These are phyloP conservation scores for Himalopsyche kuldschensis DNA, from an alignment of 2,888 invertebrate species.

Conservation along the genomic window DNA sequence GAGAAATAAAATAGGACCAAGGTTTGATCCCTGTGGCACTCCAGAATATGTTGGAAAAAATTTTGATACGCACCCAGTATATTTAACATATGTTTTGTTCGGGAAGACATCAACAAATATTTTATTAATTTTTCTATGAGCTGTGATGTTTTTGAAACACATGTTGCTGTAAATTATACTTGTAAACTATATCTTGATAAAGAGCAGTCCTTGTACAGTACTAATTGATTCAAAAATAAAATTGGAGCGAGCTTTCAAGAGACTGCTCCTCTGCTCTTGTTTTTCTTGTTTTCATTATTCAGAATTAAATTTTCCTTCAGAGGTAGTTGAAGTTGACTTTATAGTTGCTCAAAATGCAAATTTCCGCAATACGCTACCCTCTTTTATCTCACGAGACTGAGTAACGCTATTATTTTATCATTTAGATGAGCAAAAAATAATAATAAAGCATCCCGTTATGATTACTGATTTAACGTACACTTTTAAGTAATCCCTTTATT, in stretches of 20 bases:
- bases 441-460: not conserved
- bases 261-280: not conserved
- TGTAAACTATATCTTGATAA: not conserved
- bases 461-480: not conserved
- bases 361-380: not conserved
- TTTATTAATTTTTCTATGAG: not conserved
- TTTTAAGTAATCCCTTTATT: too few relatives aligned
- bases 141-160: not conserved
- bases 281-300: not conserved
- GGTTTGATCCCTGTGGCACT: too few relatives aligned
- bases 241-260: not conserved
- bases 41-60: too few relatives aligned
- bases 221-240: not conserved
- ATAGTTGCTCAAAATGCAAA: not conserved
- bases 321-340: not conserved
- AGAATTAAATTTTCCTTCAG: not conserved
- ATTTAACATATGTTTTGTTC: too few relatives aligned
- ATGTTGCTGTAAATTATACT: not conserved
- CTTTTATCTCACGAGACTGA: not conserved
- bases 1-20: too few relatives aligned
- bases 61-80: too few relatives aligned
- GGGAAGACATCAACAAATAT: too few relatives aligned
- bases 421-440: not conserved
- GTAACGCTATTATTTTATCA: not conserved
- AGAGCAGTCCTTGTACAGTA: not conserved